Conservation (phyloP, 2,888 invertebrate genomes). For the Cabera pusaria region DNA sequence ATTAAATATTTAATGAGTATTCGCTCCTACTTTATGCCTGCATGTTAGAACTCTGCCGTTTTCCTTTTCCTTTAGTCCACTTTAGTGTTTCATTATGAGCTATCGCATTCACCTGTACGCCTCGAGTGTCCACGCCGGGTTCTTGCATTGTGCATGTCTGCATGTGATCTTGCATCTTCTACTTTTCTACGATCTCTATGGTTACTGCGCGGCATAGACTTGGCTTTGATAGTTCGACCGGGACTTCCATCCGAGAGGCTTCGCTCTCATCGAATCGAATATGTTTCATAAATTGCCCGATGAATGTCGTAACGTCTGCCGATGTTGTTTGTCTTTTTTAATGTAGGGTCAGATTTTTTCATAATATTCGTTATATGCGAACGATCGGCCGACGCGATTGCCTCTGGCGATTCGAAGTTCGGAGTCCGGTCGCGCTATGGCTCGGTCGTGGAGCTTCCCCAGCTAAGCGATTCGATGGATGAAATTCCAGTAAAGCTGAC, state of each 20-base stretch:
- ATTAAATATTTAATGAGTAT: constrained; percentile 41
- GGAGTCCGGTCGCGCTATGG: constrained; percentile 70
- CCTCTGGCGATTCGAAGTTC: constrained; percentile 54
- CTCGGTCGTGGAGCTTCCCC: constrained; percentile 65
- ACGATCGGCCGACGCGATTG: constrained; percentile 69
- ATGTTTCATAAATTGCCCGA: constrained; percentile 57
- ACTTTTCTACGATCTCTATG: constrained; percentile 82
- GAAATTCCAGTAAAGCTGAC: constrained; percentile 82
- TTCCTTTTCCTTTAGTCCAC: constrained; percentile 54
- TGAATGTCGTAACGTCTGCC: constrained; percentile 71
- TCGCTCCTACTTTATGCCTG: constrained; percentile 80
- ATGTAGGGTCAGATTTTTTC: constrained; percentile 61
- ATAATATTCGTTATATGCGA: constrained; percentile 45
- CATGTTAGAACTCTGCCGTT: constrained; percentile 67
- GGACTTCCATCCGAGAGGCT: constrained; percentile 69
- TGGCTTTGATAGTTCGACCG: constrained; percentile 77
- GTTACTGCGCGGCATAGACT: constrained; percentile 83
- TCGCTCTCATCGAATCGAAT: constrained; percentile 47
- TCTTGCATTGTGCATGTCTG: constrained; percentile 64
- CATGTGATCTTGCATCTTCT: constrained; percentile 78
- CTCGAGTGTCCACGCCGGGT: constrained; percentile 58
- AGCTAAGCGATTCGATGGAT: constrained; percentile 80
- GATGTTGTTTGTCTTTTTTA: constrained; percentile 68
- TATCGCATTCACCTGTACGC: constrained; percentile 33
- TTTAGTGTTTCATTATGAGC: constrained; percentile 53